Base-by-base conservation (phyloP, 2,888 invertebrate species). In the Troides aeacus region DNA sequence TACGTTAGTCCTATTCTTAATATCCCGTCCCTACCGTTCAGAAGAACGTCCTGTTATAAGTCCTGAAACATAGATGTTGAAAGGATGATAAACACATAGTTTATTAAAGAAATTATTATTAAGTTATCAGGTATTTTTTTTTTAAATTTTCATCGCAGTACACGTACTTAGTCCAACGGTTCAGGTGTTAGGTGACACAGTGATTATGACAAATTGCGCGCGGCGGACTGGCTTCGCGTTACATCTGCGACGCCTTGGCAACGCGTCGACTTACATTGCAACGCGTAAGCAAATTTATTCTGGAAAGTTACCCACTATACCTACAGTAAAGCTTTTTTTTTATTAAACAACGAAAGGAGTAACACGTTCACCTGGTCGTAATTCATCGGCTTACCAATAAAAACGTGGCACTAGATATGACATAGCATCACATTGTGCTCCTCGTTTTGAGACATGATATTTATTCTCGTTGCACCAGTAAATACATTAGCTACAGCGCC, bases 111-210 rank as follows among this genome's bases (percentile, higher is more conserved):
- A 17, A 50, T 50, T 17, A 17, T 12, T 50, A 50, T 15, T 50
- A 17, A 50, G 15, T 30, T 30, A 30, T 4, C 5, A 30, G 5
- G 5, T 3, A 17, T 2, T 15, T 15, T 15, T 50, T 15, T 5
- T n/a, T n/a, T n/a, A 53, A 10, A 2, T 5, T 53, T 1, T 3
- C n/a, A 18, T 53, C n/a, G 53, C 53, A 6, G 18, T 53, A 23
- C n/a, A 23, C 12, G 15, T 58, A n/a, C 57, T 23, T 12, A 10
- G 23, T 24, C 4, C 57, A 58, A 23, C 39, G 21, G 42, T 46
- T 62, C 23, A 46, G 62, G 46, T 62, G 46, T 62, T 42, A 62
- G 42, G 42, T 62, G 23, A 46, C 62, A 46, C 46, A 23, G 57
- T 23, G 57, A 46, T 62, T 62, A 42, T 39, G 15, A 39, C 36